These are phyloP conservation scores for Cheilosia impressa DNA, from an alignment of 2,888 invertebrate species.

Conservation along the genomic window DNA sequence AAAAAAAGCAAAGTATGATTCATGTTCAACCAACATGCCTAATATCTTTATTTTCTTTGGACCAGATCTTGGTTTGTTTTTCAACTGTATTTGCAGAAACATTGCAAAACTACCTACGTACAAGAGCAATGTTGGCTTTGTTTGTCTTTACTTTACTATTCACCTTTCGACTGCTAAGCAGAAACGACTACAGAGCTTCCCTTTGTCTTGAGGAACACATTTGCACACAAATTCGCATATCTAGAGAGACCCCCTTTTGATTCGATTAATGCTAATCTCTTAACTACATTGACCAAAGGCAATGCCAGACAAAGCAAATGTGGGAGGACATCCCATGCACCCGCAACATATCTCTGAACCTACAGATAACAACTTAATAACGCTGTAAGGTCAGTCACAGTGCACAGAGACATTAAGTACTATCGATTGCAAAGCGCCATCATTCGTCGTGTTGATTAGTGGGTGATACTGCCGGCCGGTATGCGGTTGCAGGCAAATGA, in stretches of 20 bases:
- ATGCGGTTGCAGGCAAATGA: not conserved
- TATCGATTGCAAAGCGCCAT: slow-evolving; percentile 13
- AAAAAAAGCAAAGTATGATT: no score
- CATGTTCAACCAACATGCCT: no score
- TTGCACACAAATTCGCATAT: not conserved
- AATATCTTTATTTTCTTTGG: no score
- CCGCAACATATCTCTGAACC: not conserved
- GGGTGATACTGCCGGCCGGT: no score
- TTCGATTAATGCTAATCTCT: slow-evolving; percentile 33
- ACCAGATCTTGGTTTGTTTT: no score
- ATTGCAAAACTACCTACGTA: no score
- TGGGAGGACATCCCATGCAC: not conserved
- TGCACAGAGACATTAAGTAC: not conserved
- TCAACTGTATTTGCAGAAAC: no score
- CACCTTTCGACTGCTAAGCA: not conserved
- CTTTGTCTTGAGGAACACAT: not conserved
- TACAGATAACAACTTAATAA: slow-evolving; percentile 41
- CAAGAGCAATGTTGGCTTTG: no score
- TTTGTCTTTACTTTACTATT: no score
- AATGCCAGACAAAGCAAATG: not conserved
- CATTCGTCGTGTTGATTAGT: not conserved
- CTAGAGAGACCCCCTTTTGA: not conserved
- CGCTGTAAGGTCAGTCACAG: slow-evolving; percentile 24
- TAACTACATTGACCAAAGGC: not conserved
- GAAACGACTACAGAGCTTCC: not conserved